A percentile compares a stretch with the other conserved stretches of the same genome.
Conservation (phyloP, 2,888 invertebrate species). For the Apoda limacodes region DNA sequence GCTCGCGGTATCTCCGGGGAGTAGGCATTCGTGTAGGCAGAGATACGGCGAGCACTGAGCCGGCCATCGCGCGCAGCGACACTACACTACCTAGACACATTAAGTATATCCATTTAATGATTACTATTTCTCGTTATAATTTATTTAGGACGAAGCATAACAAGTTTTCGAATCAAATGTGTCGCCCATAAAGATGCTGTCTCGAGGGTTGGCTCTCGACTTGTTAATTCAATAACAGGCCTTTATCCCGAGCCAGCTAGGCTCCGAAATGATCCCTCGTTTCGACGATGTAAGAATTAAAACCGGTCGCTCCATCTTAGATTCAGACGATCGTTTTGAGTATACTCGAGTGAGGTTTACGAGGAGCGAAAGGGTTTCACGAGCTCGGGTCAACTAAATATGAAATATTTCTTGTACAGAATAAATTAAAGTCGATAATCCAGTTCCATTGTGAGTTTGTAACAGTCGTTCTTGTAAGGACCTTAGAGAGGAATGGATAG, state of each 20-base stretch:
- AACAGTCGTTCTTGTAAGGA: constrained; percentile 45
- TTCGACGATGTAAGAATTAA: constrained; percentile 63
- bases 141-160: constrained; percentile 69
- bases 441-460: constrained; percentile 39
- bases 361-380: constrained; percentile 60
- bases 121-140: constrained; percentile 70
- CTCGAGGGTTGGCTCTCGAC: constrained; percentile 58
- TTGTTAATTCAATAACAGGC: constrained; percentile 59
- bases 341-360: constrained; percentile 37
- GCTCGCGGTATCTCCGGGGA: constrained; percentile 50
- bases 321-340: constrained; percentile 61
- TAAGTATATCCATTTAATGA: constrained; percentile 67
- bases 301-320: constrained; percentile 53
- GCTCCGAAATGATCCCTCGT: constrained; percentile 54
- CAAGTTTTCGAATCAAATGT: constrained; percentile 70
- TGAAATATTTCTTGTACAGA: constrained; percentile 65
- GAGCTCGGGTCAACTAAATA: constrained; percentile 46
- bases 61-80: constrained; percentile 27
- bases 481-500: constrained; percentile 62
- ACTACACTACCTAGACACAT: constrained; percentile 46
- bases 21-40: constrained; percentile 61
- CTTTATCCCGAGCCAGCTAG: constrained; percentile 41
- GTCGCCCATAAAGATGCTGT: constrained; percentile 69
- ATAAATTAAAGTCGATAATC: constrained; percentile 69
- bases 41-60: constrained; percentile 34